These are phyloP conservation scores for Uropetala carovei DNA, from an alignment of 2,888 invertebrate genomes.

Conservation along the genomic window DNA sequence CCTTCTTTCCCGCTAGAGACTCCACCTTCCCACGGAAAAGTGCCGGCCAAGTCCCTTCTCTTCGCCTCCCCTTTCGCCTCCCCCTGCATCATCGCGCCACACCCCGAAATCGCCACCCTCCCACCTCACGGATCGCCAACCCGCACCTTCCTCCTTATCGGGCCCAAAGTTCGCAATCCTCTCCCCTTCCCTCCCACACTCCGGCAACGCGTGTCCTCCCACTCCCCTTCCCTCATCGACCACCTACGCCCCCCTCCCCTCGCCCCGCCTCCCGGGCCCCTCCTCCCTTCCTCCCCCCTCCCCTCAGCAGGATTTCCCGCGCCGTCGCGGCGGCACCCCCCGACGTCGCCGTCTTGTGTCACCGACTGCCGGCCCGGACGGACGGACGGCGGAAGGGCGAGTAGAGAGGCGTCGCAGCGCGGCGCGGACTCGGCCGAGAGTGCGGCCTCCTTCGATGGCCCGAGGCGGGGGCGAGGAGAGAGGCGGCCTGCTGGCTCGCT, in stretches of 20 bases:
- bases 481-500: constrained; percentile 54
- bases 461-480: constrained; percentile 71
- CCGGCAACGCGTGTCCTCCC: neutral
- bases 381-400: constrained; percentile 48
- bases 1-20: neutral
- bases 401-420: constrained; percentile 67
- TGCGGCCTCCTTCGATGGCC: constrained; percentile 72
- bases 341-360: constrained; percentile 63
- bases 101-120: constrained; percentile 49
- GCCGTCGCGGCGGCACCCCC: constrained; percentile 62
- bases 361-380: constrained; percentile 53
- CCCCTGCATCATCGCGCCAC: constrained; percentile 21
- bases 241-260: neutral
- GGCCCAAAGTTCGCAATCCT: constrained; percentile 45
- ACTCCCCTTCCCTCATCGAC: constrained; percentile 12
- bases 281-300: neutral
- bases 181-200: no score
- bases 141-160: constrained; percentile 57
- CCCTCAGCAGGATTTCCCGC: neutral
- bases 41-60: constrained; percentile 36
- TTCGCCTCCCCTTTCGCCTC: neutral
- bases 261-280: constrained; percentile 6
- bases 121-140: neutral
- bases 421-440: constrained; percentile 70
- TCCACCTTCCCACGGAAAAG: neutral